Base-by-base conservation (phyloP, 37 sponge, comb jelly and placozoan species). In the Agelas oroides region DNA sequence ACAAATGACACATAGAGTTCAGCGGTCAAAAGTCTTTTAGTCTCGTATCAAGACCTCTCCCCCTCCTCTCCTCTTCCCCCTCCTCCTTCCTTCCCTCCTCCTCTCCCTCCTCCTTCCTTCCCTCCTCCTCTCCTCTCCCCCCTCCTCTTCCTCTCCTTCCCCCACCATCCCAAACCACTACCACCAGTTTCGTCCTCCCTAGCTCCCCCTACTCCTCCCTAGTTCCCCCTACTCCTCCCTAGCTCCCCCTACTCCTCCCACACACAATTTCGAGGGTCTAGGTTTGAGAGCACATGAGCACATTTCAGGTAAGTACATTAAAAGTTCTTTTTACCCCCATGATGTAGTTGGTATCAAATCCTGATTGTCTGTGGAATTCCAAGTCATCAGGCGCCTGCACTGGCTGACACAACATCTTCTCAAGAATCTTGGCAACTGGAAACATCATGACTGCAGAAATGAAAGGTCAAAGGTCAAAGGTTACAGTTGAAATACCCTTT, bases 381-480 rank as follows among this genome's bases (percentile, higher is more conserved):
- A 8, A 46, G 46, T 46, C 46, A 3, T 46, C 46, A 46, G 46
- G 8, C n/a, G n/a, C n/a, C n/a, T n/a, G n/a, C n/a, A n/a, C n/a
- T 46, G 46, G 46, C 8, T 5, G 33, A 36, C 86, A 83, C 19
- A 75, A 72, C 39, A 87, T 60, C 46, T 81, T 89, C 37, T 97
- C 97, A 54, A 97, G 46, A 6, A 98, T 94, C 11, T 86, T 79
- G 16, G 94, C 61, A 31, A 98, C 99, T 0, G 99, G 99, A 67
- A 96, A 98, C 92, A 98, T 94, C 99, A 98, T 98, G 3, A 98
- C 99, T 97, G 86, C 8, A 46, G 46, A 6, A 62, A 20, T 21
- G 25, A 61, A n/a, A 30, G 32, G 34, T 20, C 20, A 13, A 83
- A 30, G 53, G 46, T 46, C 46, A 46, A 46, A 46, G 46, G 46